Evolutionary conservation across 2,797 vertebrate species (phyloP).

Genomic region (Arctocebus calabarensis): DNA sequence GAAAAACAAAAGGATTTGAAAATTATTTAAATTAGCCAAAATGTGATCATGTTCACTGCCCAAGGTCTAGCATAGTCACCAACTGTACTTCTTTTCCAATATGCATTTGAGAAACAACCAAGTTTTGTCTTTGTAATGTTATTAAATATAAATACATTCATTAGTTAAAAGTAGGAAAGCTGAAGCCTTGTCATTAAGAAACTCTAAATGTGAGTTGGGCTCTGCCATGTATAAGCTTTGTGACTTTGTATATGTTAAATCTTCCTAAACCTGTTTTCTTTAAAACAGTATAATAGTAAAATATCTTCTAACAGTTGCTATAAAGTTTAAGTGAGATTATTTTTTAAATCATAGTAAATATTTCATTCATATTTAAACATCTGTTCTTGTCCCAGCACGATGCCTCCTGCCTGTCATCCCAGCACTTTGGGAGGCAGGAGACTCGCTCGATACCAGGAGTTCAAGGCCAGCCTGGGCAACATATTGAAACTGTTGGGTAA

Average conservation of each 20-base stretch:
- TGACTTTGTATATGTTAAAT: not conserved
- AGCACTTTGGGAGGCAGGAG: not conserved
- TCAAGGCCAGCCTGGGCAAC: not conserved
- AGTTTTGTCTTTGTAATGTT: slow-evolving; percentile 45
- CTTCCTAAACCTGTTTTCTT: not conserved
- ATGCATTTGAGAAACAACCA: slow-evolving; percentile 30
- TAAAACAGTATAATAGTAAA: slow-evolving; percentile 28
- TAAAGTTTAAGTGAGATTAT: slow-evolving; percentile 3
- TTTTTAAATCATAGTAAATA: not conserved
- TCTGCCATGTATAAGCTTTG: not conserved
- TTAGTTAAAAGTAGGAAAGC: slow-evolving; percentile 36
- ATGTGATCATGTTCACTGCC: not conserved
- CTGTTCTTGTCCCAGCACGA: not conserved
- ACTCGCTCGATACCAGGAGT: not conserved
- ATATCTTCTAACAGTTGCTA: not conserved
- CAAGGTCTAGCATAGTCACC: not conserved
- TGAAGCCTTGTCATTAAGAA: not conserved
- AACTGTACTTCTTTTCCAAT: slow-evolving; percentile 29
- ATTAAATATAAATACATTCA: slow-evolving; percentile 27
- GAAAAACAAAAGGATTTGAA: not conserved
- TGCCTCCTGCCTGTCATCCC: not conserved
- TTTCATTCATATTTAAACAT: not conserved
- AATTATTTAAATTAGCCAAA: slow-evolving; percentile 60
- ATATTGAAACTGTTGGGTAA: no score
- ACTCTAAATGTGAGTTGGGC: not conserved